phyloP scores from a whole-genome alignment of 2,888 invertebrate species.

The Merodon equestris region DNA sequence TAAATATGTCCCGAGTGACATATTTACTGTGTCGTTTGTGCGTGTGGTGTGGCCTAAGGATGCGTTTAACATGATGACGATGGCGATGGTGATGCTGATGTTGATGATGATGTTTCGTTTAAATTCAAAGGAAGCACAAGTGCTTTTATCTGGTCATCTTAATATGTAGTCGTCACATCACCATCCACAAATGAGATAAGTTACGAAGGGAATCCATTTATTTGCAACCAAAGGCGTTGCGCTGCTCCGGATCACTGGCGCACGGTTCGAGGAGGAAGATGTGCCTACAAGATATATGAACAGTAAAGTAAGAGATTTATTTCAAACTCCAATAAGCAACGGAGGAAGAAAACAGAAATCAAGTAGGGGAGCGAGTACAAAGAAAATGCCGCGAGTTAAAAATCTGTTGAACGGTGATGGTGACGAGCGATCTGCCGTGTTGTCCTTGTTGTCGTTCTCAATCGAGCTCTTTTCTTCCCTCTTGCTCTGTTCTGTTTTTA shows the following conservation, averaged over 20 bases:
- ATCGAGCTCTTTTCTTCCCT: neutral
- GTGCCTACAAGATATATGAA: conserved; percentile 25
- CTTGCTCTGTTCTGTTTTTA: neutral
- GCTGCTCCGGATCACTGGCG: neutral
- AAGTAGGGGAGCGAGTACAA: conserved; percentile 21
- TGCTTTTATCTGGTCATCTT: conserved; percentile 61
- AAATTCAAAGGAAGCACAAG: conserved; percentile 31
- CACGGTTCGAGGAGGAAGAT: neutral
- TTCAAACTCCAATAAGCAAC: conserved; percentile 33
- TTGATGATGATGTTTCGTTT: too few relatives aligned
- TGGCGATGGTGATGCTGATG: neutral
- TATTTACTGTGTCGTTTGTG: conserved; percentile 49
- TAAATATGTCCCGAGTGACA: conserved; percentile 55
- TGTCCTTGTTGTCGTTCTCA: conserved; percentile 19
- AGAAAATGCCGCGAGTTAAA: conserved; percentile 58
- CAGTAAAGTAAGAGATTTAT: conserved; percentile 35
- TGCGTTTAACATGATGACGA: conserved; percentile 38
- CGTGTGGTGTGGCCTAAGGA: conserved; percentile 50
- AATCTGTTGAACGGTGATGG: conserved; percentile 49
- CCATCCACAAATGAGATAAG: conserved; percentile 67
- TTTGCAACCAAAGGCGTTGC: conserved; percentile 40
- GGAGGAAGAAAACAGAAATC: conserved; percentile 14
- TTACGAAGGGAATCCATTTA: conserved; percentile 33
- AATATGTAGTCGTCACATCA: conserved; percentile 65
- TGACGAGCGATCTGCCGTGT: conserved; percentile 18